phyloP scores from a whole-genome alignment of 1,140 invertebrate species.

The Drosophila mauritiana region DNA sequence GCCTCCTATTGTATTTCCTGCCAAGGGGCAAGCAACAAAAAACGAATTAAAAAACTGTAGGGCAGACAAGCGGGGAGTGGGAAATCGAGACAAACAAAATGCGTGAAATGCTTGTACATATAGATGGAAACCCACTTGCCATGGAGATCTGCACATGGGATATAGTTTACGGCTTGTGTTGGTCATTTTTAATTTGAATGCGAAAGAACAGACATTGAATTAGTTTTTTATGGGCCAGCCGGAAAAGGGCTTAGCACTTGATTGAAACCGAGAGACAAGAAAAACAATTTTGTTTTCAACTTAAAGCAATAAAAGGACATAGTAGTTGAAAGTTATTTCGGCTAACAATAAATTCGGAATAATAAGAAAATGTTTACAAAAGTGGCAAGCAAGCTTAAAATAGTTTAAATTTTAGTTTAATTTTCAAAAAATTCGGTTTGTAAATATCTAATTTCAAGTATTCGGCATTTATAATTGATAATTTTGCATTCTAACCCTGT shows the following conservation, averaged over 20 bases:
- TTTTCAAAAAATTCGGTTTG: neutral
- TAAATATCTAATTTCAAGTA: no score
- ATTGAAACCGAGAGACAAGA: constrained; percentile 33
- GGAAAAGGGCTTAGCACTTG: constrained; percentile 16
- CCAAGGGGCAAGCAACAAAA: constrained; percentile 34
- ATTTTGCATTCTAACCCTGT: neutral
- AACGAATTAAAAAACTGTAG: constrained; percentile 63
- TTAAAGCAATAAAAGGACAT: constrained; percentile 24
- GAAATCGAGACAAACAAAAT: constrained; percentile 59
- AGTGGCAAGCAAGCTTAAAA: no score
- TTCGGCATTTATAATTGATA: no score
- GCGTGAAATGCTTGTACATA: constrained; percentile 54
- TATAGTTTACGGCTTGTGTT: constrained; percentile 65
- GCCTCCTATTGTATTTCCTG: constrained; percentile 62
- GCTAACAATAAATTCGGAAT: neutral
- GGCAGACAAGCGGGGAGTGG: constrained; percentile 29
- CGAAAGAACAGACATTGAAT: constrained; percentile 37
- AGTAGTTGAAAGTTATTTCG: neutral
- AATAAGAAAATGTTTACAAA: no score
- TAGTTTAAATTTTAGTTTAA: no score
- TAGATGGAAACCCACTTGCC: constrained; percentile 1
- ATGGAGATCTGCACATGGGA: constrained; percentile 38
- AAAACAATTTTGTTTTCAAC: constrained; percentile 12
- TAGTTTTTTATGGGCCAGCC: constrained; percentile 30
- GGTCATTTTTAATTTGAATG: constrained; percentile 54